Base-by-base conservation (phyloP, 2,113 vertebrate genomes). In the Ahaetulla prasina region DNA sequence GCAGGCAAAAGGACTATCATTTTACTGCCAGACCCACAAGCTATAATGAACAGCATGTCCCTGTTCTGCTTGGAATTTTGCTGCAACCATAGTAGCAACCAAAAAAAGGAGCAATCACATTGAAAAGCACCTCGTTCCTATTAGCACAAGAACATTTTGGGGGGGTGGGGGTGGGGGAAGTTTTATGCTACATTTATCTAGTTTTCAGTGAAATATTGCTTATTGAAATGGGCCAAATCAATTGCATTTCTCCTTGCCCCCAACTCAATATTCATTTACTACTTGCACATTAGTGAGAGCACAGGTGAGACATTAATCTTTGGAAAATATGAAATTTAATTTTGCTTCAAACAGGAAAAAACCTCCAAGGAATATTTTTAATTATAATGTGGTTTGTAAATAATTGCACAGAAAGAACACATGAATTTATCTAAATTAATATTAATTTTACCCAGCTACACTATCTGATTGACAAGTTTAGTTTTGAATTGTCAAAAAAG, bases 141-240 rank as follows among this genome's bases (percentile, higher is more conserved):
- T 68, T 68, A 68, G 30, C 12, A 68, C 63, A 68, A n/a, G 12
- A 50, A 50, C 50, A 12, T 50, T n/a, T n/a, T n/a, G n/a, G n/a
- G n/a, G 10, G 10, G 8, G 45, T 0, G 10, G 8, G 22, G 22
- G n/a, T n/a, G n/a, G 54, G 20, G 7, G 7, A 2, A 54, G 60
- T 63, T 63, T 63, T 63, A 63, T 63, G 30, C 63, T 68, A 35
- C 14, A 97, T 97, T 98, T 98, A 97, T 97, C 96, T 97, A 95
- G 96, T 93, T 96, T 97, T 97, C 97, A 97, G 97, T 98, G 96
- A 98, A 98, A 97, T 98, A 97, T 97, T 97, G 90, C 96, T 97
- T 97, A 93, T 94, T 97, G 96, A 97, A 97, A 97, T 97, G 97
- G 96, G 95, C 96, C 14, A 35, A 7, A 35, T 68, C 63, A 68